Evolutionary conservation across 2,797 vertebrate species (phyloP).

Genomic region (Gymnothorax javanicus): DNA sequence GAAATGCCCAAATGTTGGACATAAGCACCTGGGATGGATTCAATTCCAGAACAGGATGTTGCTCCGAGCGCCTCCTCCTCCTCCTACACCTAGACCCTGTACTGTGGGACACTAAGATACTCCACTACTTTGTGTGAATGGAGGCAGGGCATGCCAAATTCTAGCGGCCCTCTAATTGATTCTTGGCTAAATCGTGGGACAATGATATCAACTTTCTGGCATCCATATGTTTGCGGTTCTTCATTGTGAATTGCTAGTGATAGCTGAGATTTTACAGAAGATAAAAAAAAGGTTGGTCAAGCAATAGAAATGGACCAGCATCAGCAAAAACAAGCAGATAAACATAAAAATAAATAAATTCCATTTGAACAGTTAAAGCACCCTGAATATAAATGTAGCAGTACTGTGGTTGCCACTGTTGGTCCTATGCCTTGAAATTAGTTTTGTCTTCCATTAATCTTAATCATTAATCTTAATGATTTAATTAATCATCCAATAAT

Average conservation of each 20-base stretch:
- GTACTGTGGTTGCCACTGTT: neutral
- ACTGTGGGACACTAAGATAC: neutral
- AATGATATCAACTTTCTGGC: slow-evolving; percentile 7
- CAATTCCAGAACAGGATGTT: neutral
- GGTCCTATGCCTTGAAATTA: neutral
- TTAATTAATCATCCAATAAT: no score
- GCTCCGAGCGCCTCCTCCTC: neutral
- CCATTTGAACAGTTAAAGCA: neutral
- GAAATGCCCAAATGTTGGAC: neutral
- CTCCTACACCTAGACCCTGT: neutral
- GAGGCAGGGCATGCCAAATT: neutral
- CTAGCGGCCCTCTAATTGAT: neutral
- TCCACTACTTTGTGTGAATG: neutral
- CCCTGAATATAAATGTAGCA: neutral
- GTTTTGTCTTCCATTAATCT: neutral
- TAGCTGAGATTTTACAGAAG: neutral
- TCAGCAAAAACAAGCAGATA: no score
- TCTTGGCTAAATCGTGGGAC: neutral
- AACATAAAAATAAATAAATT: neutral
- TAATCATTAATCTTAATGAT: no score
- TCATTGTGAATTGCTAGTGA: neutral
- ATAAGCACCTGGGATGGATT: neutral
- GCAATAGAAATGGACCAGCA: neutral
- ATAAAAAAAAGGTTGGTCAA: neutral
- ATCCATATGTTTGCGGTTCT: slow-evolving; percentile 2